Conservation (phyloP, 30 jellyfish, hydroid and myxozoan species). For the Phacellophora camtschatica region DNA sequence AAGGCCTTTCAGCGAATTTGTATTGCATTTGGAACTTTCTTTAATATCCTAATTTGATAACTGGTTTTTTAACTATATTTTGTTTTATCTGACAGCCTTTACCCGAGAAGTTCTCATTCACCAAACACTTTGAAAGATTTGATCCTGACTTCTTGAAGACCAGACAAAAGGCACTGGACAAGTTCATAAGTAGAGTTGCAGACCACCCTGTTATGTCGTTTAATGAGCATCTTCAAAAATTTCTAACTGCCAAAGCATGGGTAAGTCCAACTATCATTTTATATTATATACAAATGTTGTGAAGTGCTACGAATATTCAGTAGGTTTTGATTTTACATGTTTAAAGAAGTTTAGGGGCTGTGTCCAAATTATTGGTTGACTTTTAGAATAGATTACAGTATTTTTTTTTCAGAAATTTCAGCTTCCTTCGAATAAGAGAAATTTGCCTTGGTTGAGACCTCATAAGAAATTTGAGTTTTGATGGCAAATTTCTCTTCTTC, state of each 20-base stretch:
- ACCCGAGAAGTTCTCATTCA: constrained; percentile 95
- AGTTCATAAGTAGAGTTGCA: constrained; percentile 81
- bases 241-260: constrained; percentile 99
- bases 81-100: constrained; percentile 63
- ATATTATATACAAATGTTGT: too few species aligned
- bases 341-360: too few species aligned
- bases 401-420: neutral
- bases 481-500: too few species aligned
- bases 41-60: neutral
- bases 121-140: constrained; percentile 89
- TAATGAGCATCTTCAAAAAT: constrained; percentile 69
- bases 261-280: too few species aligned
- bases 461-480: too few species aligned
- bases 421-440: too few species aligned
- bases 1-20: too few species aligned
- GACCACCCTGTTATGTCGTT: constrained; percentile 98
- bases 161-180: constrained; percentile 95
- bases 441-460: too few species aligned
- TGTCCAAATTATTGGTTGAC: too few species aligned
- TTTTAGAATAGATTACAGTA: neutral
- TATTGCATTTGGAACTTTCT: neutral
- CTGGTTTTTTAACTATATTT: neutral
- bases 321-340: too few species aligned
- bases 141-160: constrained; percentile 92
- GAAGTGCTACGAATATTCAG: too few species aligned